These are phyloP conservation scores for Columbina picui DNA, from an alignment of 2,113 vertebrate genomes.

Conservation along the genomic window DNA sequence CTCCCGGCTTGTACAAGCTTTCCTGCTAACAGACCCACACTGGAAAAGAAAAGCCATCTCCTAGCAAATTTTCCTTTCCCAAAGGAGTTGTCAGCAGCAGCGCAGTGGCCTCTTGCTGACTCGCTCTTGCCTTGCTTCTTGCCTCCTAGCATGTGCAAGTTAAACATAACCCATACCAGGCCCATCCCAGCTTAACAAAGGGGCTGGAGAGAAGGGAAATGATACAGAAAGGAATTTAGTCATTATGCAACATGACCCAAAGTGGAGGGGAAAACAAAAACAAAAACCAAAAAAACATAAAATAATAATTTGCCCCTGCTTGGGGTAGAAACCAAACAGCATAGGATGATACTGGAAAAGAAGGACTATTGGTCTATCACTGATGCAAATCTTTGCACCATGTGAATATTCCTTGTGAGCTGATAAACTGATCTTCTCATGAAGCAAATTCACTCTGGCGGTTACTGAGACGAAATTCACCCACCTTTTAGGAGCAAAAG, in stretches of 20 bases:
- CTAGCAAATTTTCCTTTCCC: neutral
- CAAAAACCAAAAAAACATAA: neutral
- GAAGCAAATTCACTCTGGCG: neutral
- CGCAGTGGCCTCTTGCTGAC: neutral
- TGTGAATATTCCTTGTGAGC: neutral
- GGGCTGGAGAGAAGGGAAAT: neutral
- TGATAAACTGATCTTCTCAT: neutral
- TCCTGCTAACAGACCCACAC: neutral
- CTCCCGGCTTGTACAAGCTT: neutral
- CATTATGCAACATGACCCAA: neutral
- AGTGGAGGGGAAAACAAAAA: too few species aligned
- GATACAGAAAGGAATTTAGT: neutral
- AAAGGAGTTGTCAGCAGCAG: rapidly evolving
- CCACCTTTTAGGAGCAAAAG: neutral
- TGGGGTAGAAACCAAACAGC: neutral
- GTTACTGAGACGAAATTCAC: rapidly evolving
- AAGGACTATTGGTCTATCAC: neutral
- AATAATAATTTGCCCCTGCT: neutral
- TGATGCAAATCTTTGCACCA: rapidly evolving
- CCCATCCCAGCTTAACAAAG: neutral
- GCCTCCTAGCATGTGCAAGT: neutral
- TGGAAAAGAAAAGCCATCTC: neutral
- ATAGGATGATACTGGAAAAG: neutral
- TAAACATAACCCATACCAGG: neutral
- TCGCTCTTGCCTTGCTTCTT: rapidly evolving